phyloP scores from a whole-genome alignment of 2,797 vertebrate species.

The Centroberyx gerrardi region DNA sequence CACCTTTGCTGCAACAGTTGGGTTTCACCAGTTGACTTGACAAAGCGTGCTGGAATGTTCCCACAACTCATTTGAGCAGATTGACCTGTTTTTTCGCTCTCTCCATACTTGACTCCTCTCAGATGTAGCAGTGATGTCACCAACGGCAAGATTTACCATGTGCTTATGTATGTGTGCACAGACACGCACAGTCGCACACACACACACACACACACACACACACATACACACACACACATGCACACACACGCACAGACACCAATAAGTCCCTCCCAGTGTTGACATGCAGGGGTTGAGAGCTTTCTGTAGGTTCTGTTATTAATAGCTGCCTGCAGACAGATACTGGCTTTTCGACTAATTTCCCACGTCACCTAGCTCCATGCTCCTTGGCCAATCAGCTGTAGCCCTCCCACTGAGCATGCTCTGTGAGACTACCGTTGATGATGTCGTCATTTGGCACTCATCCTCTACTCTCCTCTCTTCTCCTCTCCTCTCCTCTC shows the following conservation, averaged over 20 bases:
- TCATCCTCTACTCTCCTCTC: neutral
- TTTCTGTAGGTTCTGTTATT: conserved; percentile 59
- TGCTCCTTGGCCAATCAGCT: conserved; percentile 57
- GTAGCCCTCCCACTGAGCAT: conserved; percentile 36
- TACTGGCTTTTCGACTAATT: conserved; percentile 35
- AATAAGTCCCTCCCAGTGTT: conserved; percentile 28
- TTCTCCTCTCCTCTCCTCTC: conserved; percentile 6
- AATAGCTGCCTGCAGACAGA: conserved; percentile 48
- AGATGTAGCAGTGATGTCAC: neutral
- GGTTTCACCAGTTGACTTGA: neutral
- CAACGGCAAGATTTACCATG: neutral
- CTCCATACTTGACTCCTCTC: neutral
- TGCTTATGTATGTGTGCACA: neutral
- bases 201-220: neutral
- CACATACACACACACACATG: conserved; percentile 3
- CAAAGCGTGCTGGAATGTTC: neutral
- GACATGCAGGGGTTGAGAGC: conserved; percentile 32
- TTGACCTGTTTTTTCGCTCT: neutral
- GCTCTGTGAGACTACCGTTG: conserved; percentile 34
- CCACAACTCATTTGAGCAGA: neutral
- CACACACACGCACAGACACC: neutral
- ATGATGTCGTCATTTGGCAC: conserved; percentile 34
- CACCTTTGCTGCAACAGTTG: neutral
- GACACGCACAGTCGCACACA: neutral
- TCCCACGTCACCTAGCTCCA: conserved; percentile 51